Base-by-base conservation (phyloP, 1,140 invertebrate genomes). In the Penaeus indicus region DNA sequence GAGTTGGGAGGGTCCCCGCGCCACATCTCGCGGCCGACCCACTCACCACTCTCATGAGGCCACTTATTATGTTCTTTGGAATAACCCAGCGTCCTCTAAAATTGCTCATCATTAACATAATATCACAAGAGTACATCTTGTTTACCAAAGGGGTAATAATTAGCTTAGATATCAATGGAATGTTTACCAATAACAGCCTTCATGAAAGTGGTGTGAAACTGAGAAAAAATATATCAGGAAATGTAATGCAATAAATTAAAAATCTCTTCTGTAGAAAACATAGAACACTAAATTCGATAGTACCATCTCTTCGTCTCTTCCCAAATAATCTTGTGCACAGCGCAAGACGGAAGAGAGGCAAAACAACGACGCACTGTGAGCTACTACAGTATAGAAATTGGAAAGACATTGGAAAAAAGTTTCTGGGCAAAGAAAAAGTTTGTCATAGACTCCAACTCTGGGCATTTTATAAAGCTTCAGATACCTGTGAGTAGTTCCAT, bases 241-340 rank as follows among this genome's bases (percentile, higher is more conserved):
- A 88, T 88, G 87, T 88, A 88, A 88, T 88, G 87, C 87, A 88
- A 86, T 84, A 88, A 88, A 84, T 88, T 84, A 88, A 84, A 83
- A 88, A 88, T 88, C 86, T 87, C 85, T 88, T 84, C 81, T 88
- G 81, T 88, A 88, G 87, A 88, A 88, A 88, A 88, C 87, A 88
- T 84, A 88, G 86, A 88, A 88, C 81, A 88, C 72, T 78, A 72
- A 88, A 83, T 83, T 75, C 86, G 54, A 84, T 84, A 88, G 87
- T 88, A 88, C 87, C 87, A 88, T 88, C 81, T 88, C 32, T 54
- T 78, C n/a, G 61, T 84, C 87, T 88, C 87, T 88, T 88, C 87
- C 87, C 27, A 84, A 84, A 84, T 88, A 88, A 88, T 88, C 87
- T 88, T 88, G 87, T 88, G 87, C 87, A 88, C 87, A 88, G 87